Base-by-base conservation (phyloP, 2,797 vertebrate species). In the Malacoraja senta region DNA sequence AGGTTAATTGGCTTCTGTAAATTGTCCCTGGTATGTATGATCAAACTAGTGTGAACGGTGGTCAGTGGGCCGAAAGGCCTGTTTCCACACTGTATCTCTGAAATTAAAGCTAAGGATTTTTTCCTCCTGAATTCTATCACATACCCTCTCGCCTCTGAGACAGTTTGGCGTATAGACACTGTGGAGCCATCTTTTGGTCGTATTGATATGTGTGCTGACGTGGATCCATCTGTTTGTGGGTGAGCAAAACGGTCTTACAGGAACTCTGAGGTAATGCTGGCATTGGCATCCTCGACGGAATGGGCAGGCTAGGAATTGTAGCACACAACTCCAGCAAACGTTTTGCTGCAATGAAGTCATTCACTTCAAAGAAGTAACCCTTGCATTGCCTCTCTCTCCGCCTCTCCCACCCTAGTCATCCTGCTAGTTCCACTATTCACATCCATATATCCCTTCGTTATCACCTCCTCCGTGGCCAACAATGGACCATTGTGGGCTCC, bases 71-170 rank as follows among this genome's bases (percentile, higher is more conserved):
- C 0, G 44, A 53, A 53, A 53, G 44, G 44, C 44, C 44, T 53
- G 44, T 53, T 53, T 53, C 44, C 44, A 53, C 4, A 6, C 44
- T 53, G 4, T 6, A 53, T 53, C 44, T 53, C 44, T 53, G 44
- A 53, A 53, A 53, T 53, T 53, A 53, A 53, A 53, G 44, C 44
- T 53, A 6, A 91, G n/a, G 58, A 92, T n/a, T 24, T 74, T 76
- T 92, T 76, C 58, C 35, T 92, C 44, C 44, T 76, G 72, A 58
- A 76, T 76, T 53, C 90, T 12, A 92, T 92, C 90, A 76, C 10
- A 29, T 21, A 32, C 38, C 17, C 3, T 76, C 24, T 53, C 10
- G 53, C 58, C 29, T 26, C 3, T 8, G 0, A 29, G 90, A 92
- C 90, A 92, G 44, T 72, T 92, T 13, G 0, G 38, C 58, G 38